Base-by-base conservation (phyloP, 64 coral and sea anemone genomes). In the Platygyra sinensis region DNA sequence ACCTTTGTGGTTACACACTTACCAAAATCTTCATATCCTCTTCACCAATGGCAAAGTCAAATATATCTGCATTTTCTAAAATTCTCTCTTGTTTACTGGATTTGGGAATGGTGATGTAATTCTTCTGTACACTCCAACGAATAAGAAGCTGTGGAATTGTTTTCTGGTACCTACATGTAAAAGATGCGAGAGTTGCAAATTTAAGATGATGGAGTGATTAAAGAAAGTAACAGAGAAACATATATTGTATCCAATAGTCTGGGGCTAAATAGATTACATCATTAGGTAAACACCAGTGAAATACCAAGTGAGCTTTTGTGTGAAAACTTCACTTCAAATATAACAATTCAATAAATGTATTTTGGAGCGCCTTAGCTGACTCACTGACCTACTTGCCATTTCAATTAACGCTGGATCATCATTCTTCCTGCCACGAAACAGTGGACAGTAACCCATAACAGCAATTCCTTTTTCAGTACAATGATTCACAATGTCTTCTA, bases 11-110 rank as follows among this genome's bases (percentile, higher is more conserved):
- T n/a, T 13, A 77, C 57, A 74, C 20, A 90, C 94, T 67, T 52
- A 96, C 94, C 94, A 96, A 67, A 59, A 76, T 77, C 93, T 93
- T 80, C 94, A 96, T 96, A 72, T 96, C 94, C 50, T 90, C 49
- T 80, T 90, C 91, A 61, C 64, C 75, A 60, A 96, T 93, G 74
- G 79, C 91, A 87, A 96, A 96, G 81, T 96, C 94, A 93, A 96
- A 96, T 5, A 96, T 55, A 29, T 72, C 69, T 65, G 87, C 77
- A 77, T 96, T 96, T 86, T 90, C 91, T 18, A 93, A 16, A 73
- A 96, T 93, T 65, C 94, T 93, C 20, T 87, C 82, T 82, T 83
- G 82, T 33, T 93, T 80, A 39, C 52, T 29, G 30, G 94, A 93
- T 77, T 96, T 96, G 46, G 94, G 94, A 75, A 96, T 96, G 30